These are phyloP conservation scores for Sylvietta virens DNA, from an alignment of 2,113 vertebrate genomes.

Conservation along the genomic window DNA sequence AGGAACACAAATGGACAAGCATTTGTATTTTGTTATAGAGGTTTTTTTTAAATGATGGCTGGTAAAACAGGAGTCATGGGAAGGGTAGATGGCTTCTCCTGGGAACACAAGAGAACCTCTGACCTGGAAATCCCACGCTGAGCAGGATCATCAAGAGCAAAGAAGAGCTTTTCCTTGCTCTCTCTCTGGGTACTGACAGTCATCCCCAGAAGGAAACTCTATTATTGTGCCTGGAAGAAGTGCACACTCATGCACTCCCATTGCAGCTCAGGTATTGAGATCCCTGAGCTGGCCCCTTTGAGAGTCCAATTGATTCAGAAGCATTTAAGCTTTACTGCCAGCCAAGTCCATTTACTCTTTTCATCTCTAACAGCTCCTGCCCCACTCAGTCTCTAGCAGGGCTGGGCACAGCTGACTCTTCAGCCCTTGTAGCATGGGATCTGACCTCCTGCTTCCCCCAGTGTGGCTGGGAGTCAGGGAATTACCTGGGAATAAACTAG, in stretches of 20 bases:
- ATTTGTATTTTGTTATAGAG: neutral
- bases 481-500: neutral
- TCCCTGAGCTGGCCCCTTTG: neutral
- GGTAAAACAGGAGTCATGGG: neutral
- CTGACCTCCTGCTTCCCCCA: neutral
- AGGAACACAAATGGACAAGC: neutral
- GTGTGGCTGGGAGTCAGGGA: neutral
- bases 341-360: neutral
- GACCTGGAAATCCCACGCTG: neutral
- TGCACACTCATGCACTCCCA: neutral
- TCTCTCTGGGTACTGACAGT: neutral
- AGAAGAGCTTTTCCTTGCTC: neutral
- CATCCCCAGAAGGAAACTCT: neutral
- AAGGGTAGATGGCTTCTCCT: neutral
- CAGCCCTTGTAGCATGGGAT: neutral
- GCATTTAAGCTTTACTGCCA: neutral
- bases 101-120: neutral
- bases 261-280: neutral
- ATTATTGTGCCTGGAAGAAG: neutral
- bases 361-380: neutral
- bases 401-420: neutral
- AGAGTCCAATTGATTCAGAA: neutral
- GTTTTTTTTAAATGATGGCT: fast-evolving
- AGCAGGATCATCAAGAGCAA: neutral
- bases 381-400: neutral